A percentile compares a stretch with the other conserved stretches of the same genome.
Evolutionary conservation across 2,113 vertebrate genomes (phyloP).

Genomic region (Chaetorhynchus papuensis): DNA sequence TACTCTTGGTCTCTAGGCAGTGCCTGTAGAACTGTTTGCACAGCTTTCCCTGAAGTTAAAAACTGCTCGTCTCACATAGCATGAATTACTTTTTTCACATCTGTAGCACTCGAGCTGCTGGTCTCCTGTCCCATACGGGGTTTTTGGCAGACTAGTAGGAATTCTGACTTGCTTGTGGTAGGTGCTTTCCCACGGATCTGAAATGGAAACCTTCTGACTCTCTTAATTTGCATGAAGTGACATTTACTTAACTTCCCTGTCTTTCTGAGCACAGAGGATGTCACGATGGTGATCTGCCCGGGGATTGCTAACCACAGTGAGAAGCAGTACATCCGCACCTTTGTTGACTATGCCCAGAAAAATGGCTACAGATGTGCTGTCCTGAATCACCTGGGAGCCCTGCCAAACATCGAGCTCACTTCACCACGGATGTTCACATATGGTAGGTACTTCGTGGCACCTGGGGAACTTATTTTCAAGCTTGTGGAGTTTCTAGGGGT

Average conservation of each 20-base stretch:
- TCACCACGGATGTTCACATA: conserved; percentile 99
- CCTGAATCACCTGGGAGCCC: conserved; percentile 92
- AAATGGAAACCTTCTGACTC: background rate
- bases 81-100: background rate
- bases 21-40: background rate
- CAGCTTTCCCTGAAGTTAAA: background rate
- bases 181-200: background rate
- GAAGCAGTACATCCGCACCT: conserved; percentile 98
- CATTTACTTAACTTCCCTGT: conserved; percentile 42
- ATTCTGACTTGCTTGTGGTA: background rate
- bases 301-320: conserved; percentile 98
- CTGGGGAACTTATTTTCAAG: background rate
- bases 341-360: conserved; percentile 93
- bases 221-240: conserved; percentile 36
- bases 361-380: conserved; percentile 95
- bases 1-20: background rate
- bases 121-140: background rate
- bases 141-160: conserved; percentile 9
- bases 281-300: conserved; percentile 98
- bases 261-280: conserved; percentile 77
- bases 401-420: conserved; percentile 95
- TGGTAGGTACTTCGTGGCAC: conserved; percentile 67
- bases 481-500: background rate
- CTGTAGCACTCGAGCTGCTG: background rate
- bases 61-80: background rate